Evolutionary conservation across 1,140 invertebrate species (phyloP).

Genomic region (Drosophila jambulina): DNA sequence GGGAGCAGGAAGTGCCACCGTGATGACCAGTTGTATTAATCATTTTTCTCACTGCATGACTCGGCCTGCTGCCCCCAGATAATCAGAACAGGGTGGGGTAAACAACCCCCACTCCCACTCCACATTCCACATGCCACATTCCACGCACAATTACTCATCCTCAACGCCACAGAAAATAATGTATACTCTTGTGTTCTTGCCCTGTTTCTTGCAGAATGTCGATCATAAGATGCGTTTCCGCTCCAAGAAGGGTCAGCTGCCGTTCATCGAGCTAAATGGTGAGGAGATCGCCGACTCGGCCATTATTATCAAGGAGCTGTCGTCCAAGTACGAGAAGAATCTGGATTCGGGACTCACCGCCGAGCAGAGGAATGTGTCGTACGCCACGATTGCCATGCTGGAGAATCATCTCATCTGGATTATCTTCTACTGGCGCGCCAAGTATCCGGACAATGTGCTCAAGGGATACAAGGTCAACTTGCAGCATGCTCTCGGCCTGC

Average conservation of each 20-base stretch:
- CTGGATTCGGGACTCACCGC: constrained; percentile 91
- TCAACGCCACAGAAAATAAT: constrained; percentile 15
- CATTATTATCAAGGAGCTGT: constrained; percentile 94
- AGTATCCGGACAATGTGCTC: constrained; percentile 93
- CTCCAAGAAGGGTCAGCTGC: constrained; percentile 96
- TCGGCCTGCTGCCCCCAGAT: constrained; percentile 20
- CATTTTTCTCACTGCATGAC: constrained; percentile 4
- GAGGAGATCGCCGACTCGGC: constrained; percentile 96
- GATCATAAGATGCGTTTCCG: constrained; percentile 97
- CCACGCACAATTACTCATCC: constrained; percentile 53
- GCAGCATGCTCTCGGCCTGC: constrained; percentile 93
- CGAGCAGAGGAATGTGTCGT: constrained; percentile 94
- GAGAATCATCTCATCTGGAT: constrained; percentile 97
- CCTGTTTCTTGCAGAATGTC: constrained; percentile 91
- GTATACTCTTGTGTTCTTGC: constrained; percentile 19
- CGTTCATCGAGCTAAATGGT: constrained; percentile 97
- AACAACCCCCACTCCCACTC: constrained; percentile 28
- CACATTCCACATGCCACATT: constrained; percentile 24
- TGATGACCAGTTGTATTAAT: constrained; percentile 3
- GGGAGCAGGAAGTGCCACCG: background rate
- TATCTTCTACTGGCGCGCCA: constrained; percentile 94
- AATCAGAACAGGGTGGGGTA: constrained; percentile 24
- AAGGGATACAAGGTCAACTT: constrained; percentile 96
- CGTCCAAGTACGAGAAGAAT: constrained; percentile 92
- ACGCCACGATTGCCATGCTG: constrained; percentile 97